phyloP scores from a whole-genome alignment of 2,888 invertebrate genomes.

The Lasius fuliginosus region DNA sequence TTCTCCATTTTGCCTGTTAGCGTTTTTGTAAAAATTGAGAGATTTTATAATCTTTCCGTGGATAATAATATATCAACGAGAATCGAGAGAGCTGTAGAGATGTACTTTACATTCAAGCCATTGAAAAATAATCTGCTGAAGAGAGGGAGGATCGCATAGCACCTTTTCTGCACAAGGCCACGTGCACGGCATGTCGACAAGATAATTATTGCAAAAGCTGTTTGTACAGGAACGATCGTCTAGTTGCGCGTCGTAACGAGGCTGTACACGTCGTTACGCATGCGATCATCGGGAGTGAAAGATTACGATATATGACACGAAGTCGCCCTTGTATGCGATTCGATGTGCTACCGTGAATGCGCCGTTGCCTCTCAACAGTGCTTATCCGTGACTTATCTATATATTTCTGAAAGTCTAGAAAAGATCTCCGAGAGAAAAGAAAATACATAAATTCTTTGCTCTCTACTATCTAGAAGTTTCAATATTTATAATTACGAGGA shows the following conservation, averaged over 20 bases:
- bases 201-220: constrained; percentile 50
- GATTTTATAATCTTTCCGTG: not conserved
- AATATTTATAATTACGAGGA: not conserved
- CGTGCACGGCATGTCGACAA: constrained; percentile 20
- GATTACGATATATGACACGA: constrained; percentile 63
- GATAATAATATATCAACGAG: not conserved
- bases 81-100: not conserved
- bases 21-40: not conserved
- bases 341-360: constrained; percentile 63
- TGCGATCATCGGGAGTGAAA: constrained; percentile 40
- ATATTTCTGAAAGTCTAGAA: not conserved
- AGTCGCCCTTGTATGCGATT: constrained; percentile 69
- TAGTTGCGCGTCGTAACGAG: constrained; percentile 40
- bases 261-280: constrained; percentile 38
- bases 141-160: constrained; percentile 19
- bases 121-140: constrained; percentile 17
- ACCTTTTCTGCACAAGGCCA: constrained; percentile 38
- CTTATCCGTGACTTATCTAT: not conserved
- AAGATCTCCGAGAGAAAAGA: not conserved
- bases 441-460: not conserved
- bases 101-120: no score
- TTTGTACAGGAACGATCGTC: constrained; percentile 46
- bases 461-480: not conserved
- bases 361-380: constrained; percentile 20
- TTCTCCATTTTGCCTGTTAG: not conserved